phyloP scores from a whole-genome alignment of 2,113 vertebrate genomes.

The Nibea coibor region DNA sequence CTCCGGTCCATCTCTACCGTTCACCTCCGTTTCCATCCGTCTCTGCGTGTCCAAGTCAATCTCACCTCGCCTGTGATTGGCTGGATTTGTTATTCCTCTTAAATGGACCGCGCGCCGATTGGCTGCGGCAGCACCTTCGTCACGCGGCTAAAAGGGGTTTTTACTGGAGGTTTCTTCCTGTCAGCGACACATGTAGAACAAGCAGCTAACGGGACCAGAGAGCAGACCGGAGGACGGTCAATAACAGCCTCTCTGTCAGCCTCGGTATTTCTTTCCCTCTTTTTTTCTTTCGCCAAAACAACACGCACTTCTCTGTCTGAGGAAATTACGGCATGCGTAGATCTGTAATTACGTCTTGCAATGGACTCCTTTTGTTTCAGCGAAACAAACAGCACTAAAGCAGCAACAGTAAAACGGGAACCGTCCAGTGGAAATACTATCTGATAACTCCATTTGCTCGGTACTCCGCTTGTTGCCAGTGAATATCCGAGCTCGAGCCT shows the following conservation, averaged over 20 bases:
- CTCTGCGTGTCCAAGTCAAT: constrained; percentile 58
- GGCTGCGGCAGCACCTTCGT: constrained; percentile 86
- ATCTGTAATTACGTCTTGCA: constrained; percentile 37
- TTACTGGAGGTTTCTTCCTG: constrained; percentile 90
- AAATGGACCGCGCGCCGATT: constrained; percentile 87
- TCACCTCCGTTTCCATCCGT: constrained; percentile 62
- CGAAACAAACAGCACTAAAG: constrained; percentile 56
- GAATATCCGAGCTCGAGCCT: constrained; percentile 40
- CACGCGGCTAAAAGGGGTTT: constrained; percentile 84
- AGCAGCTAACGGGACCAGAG: constrained; percentile 62
- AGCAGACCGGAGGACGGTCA: constrained; percentile 44
- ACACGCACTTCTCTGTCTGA: constrained; percentile 34
- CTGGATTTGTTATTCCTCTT: constrained; percentile 90
- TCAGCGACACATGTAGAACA: constrained; percentile 94
- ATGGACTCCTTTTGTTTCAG: constrained; percentile 70
- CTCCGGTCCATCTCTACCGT: constrained; percentile 8
- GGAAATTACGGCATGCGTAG: constrained; percentile 51
- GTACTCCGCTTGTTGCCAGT: constrained; percentile 42
- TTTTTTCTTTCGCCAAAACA: not conserved
- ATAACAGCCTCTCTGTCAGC: constrained; percentile 13
- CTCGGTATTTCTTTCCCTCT: constrained; percentile 3
- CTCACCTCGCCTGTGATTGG: constrained; percentile 84
- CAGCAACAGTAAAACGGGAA: constrained; percentile 56
- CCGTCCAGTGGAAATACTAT: constrained; percentile 85
- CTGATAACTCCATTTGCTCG: constrained; percentile 84